Evolutionary conservation across 30 jellyfish, hydroid and myxozoan species (phyloP), one percentile per base, ranked within the genome.

Genomic region (Aurelia aurita): DNA sequence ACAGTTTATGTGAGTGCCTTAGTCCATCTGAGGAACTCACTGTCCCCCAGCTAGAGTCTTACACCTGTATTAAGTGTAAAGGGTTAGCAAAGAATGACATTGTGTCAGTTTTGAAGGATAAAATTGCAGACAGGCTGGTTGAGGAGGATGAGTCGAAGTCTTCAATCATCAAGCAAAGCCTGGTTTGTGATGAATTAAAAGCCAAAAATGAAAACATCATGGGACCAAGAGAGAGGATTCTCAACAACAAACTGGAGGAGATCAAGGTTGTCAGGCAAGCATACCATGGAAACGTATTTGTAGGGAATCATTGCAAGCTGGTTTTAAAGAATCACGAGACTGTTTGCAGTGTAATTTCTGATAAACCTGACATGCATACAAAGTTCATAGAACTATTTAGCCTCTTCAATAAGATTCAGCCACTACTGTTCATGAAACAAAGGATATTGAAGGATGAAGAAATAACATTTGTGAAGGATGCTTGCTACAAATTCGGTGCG

Each of bases 261-360:
- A 58, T 58, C 3, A 58, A 51, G 53, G 87, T 75, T 18, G 43
- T 13, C 10, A 51, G 87, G 58, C 84, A 75, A 34, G 87, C 87
- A 0, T 75, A 75, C 43, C 87, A 75, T 54, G 85, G 87, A 22
- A 75, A 55, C 26, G 87, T 75, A 11, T 75, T 75, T 75, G 87
- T 75, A 19, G 87, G 87, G 58, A 75, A 75, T 58, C 87, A 75
- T 22, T 75, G 87, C 82, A 75, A 75, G 58, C 27, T 75, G 21
- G 82, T 75, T 75, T 35, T 75, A 28, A 55, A 46, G 58, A 25
- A 75, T 47, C 57, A 75, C 49, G 81, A 15, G 51, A 9, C 21
- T n/a, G 53, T 75, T 49, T 75, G 87, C 25, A 57, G 55, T 57
- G 87, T 54, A 9, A 28, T 57, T 49, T 82, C 47, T 14, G 82